These are phyloP conservation scores for Sinhomidia bicolor DNA, from an alignment of 2,888 invertebrate genomes.

Conservation along the genomic window DNA sequence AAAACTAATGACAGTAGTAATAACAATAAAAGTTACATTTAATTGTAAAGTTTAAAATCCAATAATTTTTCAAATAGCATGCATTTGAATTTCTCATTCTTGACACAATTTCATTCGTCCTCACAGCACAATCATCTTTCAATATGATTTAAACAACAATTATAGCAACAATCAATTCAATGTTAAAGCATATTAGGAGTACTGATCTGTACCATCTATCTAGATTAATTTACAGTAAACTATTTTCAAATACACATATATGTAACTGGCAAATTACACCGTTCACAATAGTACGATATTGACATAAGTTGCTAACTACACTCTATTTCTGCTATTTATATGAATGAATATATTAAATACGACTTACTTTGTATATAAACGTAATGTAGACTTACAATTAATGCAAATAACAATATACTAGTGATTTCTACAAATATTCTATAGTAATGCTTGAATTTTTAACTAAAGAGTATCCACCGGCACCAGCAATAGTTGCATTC, in stretches of 20 bases:
- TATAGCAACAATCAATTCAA: background rate
- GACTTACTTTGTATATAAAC: background rate
- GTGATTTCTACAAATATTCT: background rate
- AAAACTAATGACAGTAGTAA: background rate
- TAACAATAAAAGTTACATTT: background rate
- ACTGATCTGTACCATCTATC: no score
- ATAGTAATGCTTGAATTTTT: slow-evolving; percentile 10
- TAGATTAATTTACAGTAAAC: no score
- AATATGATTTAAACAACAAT: no score
- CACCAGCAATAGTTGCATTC: slow-evolving; percentile 2
- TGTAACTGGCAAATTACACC: background rate
- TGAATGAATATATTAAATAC: background rate
- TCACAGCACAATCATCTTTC: no score
- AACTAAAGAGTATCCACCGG: slow-evolving; percentile 32
- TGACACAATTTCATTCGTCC: no score
- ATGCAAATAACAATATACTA: background rate
- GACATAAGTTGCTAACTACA: background rate
- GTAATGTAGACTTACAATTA: background rate
- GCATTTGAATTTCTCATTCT: no score
- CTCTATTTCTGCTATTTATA: background rate
- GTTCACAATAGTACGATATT: background rate
- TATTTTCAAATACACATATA: background rate
- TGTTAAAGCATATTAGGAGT: no score
- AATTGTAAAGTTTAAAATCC: background rate
- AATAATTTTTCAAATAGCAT: background rate